Evolutionary conservation across 1,140 invertebrate species (phyloP).

Genomic region (Cotesia glomerata): DNA sequence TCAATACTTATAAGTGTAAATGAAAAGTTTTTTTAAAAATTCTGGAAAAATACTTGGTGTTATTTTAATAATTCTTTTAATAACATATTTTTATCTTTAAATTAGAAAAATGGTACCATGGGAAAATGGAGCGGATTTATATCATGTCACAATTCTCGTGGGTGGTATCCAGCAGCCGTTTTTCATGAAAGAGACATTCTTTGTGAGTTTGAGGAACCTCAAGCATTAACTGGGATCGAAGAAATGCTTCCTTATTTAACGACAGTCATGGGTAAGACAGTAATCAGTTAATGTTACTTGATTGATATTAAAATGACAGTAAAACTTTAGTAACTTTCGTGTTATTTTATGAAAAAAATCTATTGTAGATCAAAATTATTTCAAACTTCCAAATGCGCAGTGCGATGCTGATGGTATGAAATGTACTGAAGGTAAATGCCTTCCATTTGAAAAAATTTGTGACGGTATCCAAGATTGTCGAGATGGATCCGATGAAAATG

Average conservation of each 20-base stretch:
- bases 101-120: slow-evolving; percentile 29
- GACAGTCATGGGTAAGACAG: slow-evolving; percentile 54
- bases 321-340: too few species aligned
- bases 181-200: slow-evolving; percentile 62
- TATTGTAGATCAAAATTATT: too few species aligned
- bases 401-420: slow-evolving; percentile 66
- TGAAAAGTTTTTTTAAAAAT: neutral
- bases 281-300: too few species aligned
- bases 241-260: slow-evolving; percentile 60
- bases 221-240: slow-evolving; percentile 62
- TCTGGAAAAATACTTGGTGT: neutral
- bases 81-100: neutral
- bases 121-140: slow-evolving; percentile 67
- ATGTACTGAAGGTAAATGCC: slow-evolving; percentile 75
- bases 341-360: too few species aligned
- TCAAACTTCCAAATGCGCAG: neutral
- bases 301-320: too few species aligned
- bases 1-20: neutral
- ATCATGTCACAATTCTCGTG: slow-evolving; percentile 65
- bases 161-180: slow-evolving; percentile 70
- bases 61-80: neutral
- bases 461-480: slow-evolving; percentile 76
- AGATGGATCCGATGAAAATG: slow-evolving; percentile 70
- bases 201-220: slow-evolving; percentile 60
- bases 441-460: slow-evolving; percentile 70